A percentile compares a stretch with the other conserved stretches of the same genome.
Evolutionary conservation across 2,888 invertebrate genomes (phyloP).

Genomic region (Muscina levida): DNA sequence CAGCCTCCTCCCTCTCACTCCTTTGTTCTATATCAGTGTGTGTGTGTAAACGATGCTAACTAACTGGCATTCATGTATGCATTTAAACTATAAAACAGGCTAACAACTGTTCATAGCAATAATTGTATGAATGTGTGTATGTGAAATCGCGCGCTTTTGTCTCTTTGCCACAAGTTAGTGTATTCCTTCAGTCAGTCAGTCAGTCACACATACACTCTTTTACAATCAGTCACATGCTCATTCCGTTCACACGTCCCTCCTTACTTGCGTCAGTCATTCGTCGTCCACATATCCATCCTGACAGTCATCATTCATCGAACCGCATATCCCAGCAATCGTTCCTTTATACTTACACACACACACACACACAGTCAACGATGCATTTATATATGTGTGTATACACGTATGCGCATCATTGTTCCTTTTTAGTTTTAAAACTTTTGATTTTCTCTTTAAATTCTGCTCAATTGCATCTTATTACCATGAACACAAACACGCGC

Average conservation of each 20-base stretch:
- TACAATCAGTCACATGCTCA: constrained; percentile 29
- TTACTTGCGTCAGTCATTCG: neutral
- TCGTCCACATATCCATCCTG: constrained; percentile 19
- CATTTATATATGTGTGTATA: constrained; percentile 55
- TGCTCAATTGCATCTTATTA: constrained; percentile 65
- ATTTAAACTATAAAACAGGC: constrained; percentile 31
- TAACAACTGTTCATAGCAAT: constrained; percentile 1
- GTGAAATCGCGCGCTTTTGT: constrained; percentile 17
- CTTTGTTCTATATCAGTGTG: neutral
- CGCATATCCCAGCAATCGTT: constrained; percentile 27
- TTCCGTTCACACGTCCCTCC: neutral
- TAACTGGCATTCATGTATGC: constrained; percentile 50
- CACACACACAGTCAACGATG: too few species aligned
- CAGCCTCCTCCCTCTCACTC: too few species aligned
- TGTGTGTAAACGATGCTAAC: constrained; percentile 46
- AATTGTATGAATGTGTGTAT: neutral
- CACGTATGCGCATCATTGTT: too few species aligned
- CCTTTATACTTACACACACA: constrained; percentile 17
- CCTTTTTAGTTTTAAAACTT: constrained; percentile 58
- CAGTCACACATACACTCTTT: neutral
- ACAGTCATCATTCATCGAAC: constrained; percentile 6
- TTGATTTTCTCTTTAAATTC: constrained; percentile 63
- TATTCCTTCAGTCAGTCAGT: constrained; percentile 16
- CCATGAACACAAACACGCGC: constrained; percentile 1
- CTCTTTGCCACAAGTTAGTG: constrained; percentile 12